Evolutionary conservation across 2,888 invertebrate species (phyloP).

Genomic region (Muschampia plurimacula): DNA sequence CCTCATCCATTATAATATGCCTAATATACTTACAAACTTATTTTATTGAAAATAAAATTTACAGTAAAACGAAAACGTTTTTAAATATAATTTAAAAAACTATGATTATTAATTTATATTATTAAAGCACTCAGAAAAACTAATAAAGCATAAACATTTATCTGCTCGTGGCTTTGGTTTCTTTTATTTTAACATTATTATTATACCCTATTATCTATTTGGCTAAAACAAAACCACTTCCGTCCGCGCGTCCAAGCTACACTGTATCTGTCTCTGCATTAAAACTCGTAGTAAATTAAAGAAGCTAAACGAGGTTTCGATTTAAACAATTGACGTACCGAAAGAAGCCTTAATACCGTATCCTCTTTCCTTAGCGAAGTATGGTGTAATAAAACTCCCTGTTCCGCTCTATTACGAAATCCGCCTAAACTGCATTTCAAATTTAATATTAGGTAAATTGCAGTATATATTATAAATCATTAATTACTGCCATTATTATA

Average conservation of each 20-base stretch:
- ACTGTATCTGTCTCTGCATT: conserved; percentile 53
- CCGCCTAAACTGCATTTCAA: too few relatives aligned
- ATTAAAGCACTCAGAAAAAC: neutral
- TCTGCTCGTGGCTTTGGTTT: neutral
- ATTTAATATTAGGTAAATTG: too few relatives aligned
- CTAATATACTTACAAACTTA: neutral
- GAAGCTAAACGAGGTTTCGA: conserved; percentile 41
- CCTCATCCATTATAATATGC: conserved; percentile 42
- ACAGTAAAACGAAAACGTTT: too few relatives aligned
- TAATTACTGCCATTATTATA: too few relatives aligned
- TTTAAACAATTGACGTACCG: conserved; percentile 34
- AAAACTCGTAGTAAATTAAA: conserved; percentile 39
- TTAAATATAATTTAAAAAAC: too few relatives aligned
- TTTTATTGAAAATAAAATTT: neutral
- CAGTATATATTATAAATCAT: too few relatives aligned
- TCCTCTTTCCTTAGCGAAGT: conserved; percentile 4
- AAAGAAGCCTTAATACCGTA: conserved; percentile 17
- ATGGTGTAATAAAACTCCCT: neutral
- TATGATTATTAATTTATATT: too few relatives aligned
- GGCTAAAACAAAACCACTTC: conserved; percentile 29
- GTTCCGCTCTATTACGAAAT: neutral
- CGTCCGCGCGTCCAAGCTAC: conserved; percentile 55
- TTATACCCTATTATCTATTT: neutral
- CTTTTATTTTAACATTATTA: neutral
- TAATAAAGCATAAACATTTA: neutral